Evolutionary conservation across 2,888 invertebrate species (phyloP), one percentile per base, ranked within the genome.

Genomic region (Pseudococcus longispinus): DNA sequence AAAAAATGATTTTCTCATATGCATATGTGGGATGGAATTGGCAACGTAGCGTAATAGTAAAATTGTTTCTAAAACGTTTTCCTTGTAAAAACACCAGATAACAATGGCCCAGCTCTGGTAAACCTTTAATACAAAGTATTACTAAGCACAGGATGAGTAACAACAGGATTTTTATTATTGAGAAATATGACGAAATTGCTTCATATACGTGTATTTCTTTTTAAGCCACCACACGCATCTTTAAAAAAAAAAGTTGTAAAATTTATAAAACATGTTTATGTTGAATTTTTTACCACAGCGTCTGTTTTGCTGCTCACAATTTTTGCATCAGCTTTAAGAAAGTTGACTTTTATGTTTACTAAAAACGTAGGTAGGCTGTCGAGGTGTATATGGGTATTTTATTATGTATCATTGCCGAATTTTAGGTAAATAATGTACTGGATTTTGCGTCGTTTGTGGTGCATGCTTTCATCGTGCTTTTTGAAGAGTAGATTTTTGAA

Each of bases 1-100:
- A 29, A 70, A 70, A 70, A 70, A 70, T 70, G 70, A 70, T 70
- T 60, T 23, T 18, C 70, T 26, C 70, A 70, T 70, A 70, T 70
- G 70, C 26, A 70, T 15, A 60, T 60, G 23, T 23, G n/a, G 51
- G 5, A 55, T 55, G 15, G 13, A 15, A 46, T n/a, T 46, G 46
- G 46, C 37, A 51, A 60, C 70, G 15, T 70, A 70, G 29, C 70
- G 29, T 37, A 8, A 37, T 18, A 15, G 29, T 65, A 74, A 44
- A 85, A 70, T 65, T 85, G 85, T 85, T 70, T 85, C 65, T 85
- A 85, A 85, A 85, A 85, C 85, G 85, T 85, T 85, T 85, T 70
- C 65, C 85, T 85, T 85, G 85, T 85, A 42, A 85, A 60, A 84
- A 32, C 20, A 15, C 51, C 83, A 42, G 51, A 51, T 83, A 51